Evolutionary conservation across 2,113 vertebrate genomes (phyloP), one percentile per base, ranked within the genome.

Genomic region (Scomber scombrus): DNA sequence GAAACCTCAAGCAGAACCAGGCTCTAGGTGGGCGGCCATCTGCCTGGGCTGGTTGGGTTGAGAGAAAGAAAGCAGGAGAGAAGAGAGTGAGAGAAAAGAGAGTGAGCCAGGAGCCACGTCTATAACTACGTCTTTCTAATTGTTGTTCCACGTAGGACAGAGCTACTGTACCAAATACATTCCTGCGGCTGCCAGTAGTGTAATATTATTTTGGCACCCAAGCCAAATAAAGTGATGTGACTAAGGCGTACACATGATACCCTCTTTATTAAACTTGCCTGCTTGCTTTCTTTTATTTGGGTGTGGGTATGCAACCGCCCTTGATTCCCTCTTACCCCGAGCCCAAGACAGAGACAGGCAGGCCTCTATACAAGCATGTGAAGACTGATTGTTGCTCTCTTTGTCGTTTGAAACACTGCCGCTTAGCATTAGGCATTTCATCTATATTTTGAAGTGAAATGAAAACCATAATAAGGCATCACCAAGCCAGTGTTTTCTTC

Each of bases 381-480:
- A 23, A 34, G 16, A 60, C 49, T 46, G 16, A 40, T 21, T 60
- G 14, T 31, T 26, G 26, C 16, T 13, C 61, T 55, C 46, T 11
- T 62, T 67, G 31, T 50, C 11, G 12, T 18, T 62, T 54, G 31
- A 84, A 84, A 54, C 55, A 0, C 67, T 65, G 47, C 31, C 9
- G 11, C 43, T 82, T 21, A 10, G 67, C 70, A 5, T 72, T 7
- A 1, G 50, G 7, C 18, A 64, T 90, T 88, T 88, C 9, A 82
- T 69, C 21, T 78, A 74, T 54, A 84, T 88, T 84, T 76, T 40
- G 50, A 70, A 85, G 71, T 82, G 80, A 86, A 87, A 86, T 83
- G 1, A 15, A 70, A 79, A 73, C 57, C 67, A 71, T 31, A 72
- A 78, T 80, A 6, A 62, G 71, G 43, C 65, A 23, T 49, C 16